Conservation (phyloP, 2,797 vertebrate genomes). For the Squalus acanthias region DNA sequence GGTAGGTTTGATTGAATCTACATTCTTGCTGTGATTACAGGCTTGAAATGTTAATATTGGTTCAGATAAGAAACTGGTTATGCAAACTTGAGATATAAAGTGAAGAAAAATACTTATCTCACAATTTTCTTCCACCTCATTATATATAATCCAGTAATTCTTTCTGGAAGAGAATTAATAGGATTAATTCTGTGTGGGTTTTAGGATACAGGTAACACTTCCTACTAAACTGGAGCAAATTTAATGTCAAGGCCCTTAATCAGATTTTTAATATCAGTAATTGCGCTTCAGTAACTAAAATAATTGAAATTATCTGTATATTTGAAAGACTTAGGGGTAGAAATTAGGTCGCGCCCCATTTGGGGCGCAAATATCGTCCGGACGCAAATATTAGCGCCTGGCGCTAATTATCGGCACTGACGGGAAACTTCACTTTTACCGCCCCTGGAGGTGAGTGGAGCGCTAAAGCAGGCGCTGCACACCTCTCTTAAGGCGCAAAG, state of each 20-base stretch:
- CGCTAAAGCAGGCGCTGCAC: too few relatives aligned
- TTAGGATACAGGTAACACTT: too few relatives aligned
- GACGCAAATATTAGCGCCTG: too few relatives aligned
- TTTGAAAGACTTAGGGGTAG: neutral
- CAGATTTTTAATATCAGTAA: neutral
- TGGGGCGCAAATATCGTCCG: too few relatives aligned
- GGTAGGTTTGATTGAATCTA: neutral
- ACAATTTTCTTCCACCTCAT: neutral
- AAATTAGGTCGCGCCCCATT: too few relatives aligned
- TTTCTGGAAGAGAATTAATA: neutral
- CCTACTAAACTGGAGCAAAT: neutral
- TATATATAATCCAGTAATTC: neutral
- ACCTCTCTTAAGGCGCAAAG: too few relatives aligned
- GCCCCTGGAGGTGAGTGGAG: too few relatives aligned
- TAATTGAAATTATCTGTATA: neutral
- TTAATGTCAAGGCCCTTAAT: neutral
- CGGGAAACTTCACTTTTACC: too few relatives aligned
- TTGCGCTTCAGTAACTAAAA: neutral
- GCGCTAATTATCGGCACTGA: too few relatives aligned
- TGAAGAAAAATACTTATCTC: neutral
- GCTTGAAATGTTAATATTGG: neutral
- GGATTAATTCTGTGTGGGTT: neutral
- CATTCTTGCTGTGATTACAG: neutral
- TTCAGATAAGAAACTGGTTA: neutral
- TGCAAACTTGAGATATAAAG: neutral